These are phyloP conservation scores for Macrochelys suwanniensis DNA, from an alignment of 2,797 vertebrate species.

Conservation along the genomic window DNA sequence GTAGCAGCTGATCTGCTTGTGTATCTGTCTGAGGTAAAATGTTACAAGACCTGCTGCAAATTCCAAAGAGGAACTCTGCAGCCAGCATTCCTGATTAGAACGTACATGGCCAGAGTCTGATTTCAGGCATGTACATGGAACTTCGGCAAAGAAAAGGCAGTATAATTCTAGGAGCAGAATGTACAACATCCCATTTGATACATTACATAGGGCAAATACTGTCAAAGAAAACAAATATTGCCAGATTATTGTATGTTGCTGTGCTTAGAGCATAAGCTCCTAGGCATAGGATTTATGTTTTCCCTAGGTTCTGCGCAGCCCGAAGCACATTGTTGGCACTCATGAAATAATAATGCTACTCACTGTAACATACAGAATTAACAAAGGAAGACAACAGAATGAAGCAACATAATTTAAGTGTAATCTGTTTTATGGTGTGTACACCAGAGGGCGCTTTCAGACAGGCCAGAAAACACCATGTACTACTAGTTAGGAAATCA, in stretches of 20 bases:
- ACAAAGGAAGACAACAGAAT: not conserved
- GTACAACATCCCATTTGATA: not conserved
- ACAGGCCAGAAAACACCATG: not conserved
- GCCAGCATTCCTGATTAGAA: not conserved
- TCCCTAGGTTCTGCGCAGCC: not conserved
- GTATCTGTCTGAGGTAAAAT: fast-evolving
- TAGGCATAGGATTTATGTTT: fast-evolving
- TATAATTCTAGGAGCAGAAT: fast-evolving
- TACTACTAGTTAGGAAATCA: fast-evolving
- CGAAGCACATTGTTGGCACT: fast-evolving
- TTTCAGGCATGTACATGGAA: not conserved
- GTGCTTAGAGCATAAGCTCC: fast-evolving
- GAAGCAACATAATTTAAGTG: not conserved
- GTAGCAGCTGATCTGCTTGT: not conserved
- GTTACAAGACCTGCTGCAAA: fast-evolving
- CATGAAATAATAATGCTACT: fast-evolving
- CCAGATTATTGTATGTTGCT: not conserved
- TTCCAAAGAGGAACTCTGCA: not conserved
- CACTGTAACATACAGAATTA: not conserved
- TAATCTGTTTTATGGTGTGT: fast-evolving
- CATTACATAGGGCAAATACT: fast-evolving
- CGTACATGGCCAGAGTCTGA: not conserved
- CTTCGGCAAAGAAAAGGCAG: not conserved
- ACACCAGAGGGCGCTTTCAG: conserved; percentile 60
- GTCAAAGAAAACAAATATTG: not conserved